phyloP scores from a whole-genome alignment of 1,140 invertebrate species.

The Aphis gossypii region DNA sequence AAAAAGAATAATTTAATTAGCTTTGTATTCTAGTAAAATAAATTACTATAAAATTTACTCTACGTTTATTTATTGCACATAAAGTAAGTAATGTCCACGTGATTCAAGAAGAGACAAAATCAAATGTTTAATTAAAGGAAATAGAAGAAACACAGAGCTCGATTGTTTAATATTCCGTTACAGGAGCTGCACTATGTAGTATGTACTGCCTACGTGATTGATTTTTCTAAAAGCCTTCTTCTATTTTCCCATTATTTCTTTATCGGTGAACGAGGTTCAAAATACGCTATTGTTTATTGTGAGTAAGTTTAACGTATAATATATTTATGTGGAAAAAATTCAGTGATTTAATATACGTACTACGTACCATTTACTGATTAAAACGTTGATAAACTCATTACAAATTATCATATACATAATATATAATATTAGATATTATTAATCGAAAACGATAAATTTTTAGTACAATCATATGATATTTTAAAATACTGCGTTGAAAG shows the following conservation, averaged over 20 bases:
- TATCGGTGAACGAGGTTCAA: background rate
- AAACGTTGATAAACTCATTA: background rate
- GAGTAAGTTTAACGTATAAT: background rate
- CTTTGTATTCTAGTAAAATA: background rate
- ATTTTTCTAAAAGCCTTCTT: background rate
- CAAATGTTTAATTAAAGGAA: constrained; percentile 52
- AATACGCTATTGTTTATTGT: background rate
- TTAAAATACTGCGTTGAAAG: background rate
- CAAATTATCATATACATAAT: background rate
- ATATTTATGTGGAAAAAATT: background rate
- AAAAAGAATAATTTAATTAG: background rate
- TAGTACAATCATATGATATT: too few species aligned
- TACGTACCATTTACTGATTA: background rate
- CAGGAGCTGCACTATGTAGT: background rate
- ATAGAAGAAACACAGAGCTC: background rate
- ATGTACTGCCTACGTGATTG: background rate
- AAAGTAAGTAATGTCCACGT: background rate
- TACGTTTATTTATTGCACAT: background rate
- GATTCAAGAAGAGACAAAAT: background rate
- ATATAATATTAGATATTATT: background rate
- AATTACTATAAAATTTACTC: background rate
- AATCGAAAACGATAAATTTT: background rate
- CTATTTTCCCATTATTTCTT: background rate
- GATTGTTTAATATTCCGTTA: constrained; percentile 16
- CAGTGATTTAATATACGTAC: background rate